phyloP scores from a whole-genome alignment of 2,113 vertebrate species.

The Grus americana region DNA sequence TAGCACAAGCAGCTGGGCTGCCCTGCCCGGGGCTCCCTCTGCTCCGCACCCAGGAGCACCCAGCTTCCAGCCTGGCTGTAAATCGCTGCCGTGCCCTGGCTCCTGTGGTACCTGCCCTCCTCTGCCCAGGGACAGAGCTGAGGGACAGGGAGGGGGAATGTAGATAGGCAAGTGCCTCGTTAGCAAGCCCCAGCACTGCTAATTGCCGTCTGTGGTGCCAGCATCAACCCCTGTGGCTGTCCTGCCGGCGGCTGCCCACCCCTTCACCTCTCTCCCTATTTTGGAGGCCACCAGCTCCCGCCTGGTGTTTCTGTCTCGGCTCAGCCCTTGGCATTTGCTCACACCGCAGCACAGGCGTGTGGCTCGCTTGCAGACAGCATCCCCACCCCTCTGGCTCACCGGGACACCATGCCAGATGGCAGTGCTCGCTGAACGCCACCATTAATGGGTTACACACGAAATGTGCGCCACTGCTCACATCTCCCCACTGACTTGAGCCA shows the following conservation, averaged over 20 bases:
- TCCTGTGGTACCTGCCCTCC: not conserved
- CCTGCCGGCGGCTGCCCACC: not conserved
- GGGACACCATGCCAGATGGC: not conserved
- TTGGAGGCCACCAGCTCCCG: fast-evolving
- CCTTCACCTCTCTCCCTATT: not conserved
- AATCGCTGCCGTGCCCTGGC: fast-evolving
- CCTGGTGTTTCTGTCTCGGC: not conserved
- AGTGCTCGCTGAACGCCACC: fast-evolving
- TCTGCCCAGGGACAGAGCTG: not conserved
- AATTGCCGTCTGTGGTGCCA: not conserved
- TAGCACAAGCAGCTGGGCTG: not conserved
- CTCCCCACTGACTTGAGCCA: fast-evolving
- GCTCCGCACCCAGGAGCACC: not conserved
- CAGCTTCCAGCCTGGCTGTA: not conserved
- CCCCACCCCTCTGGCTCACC: not conserved
- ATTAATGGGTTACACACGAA: not conserved
- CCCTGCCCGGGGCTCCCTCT: not conserved
- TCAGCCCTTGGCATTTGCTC: not conserved
- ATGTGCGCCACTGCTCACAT: not conserved
- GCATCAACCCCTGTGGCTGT: not conserved
- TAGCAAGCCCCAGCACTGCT: not conserved
- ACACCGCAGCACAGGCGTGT: fast-evolving
- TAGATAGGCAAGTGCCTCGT: fast-evolving
- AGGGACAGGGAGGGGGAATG: not conserved
- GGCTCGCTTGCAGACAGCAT: not conserved